These are phyloP conservation scores for Hypselothyrea guttata DNA, from an alignment of 2,888 invertebrate genomes.

Conservation along the genomic window DNA sequence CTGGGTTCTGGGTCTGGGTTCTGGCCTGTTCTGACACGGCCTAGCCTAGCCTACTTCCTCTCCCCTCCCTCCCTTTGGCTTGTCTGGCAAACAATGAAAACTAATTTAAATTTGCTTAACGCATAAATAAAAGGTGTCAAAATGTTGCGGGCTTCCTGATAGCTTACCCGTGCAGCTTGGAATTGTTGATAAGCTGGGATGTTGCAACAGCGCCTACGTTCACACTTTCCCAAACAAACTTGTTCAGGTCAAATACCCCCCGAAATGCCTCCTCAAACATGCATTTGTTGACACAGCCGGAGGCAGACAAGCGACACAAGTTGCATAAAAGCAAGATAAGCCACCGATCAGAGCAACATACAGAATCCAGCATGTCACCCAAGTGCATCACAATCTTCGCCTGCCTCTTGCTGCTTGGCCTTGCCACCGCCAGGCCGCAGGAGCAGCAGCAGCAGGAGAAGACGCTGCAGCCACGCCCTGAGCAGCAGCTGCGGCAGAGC, in stretches of 20 bases:
- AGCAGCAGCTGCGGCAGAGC: slow-evolving; percentile 14
- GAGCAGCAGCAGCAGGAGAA: slow-evolving; percentile 23
- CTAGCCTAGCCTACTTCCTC: too few species aligned
- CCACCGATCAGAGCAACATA: slow-evolving; percentile 39
- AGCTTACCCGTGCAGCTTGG: slow-evolving; percentile 35
- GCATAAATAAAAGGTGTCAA: slow-evolving; percentile 70
- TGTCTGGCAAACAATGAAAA: slow-evolving; percentile 67
- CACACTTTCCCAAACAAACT: slow-evolving; percentile 31
- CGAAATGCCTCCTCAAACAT: too few species aligned
- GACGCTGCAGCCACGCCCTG: slow-evolving; percentile 32
- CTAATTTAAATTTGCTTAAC: slow-evolving; percentile 75
- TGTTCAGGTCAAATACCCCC: slow-evolving; percentile 36
- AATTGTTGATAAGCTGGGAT: slow-evolving; percentile 33
- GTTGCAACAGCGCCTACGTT: slow-evolving; percentile 37
- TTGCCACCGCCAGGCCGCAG: slow-evolving; percentile 27
- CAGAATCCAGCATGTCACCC: slow-evolving; percentile 42
- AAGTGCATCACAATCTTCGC: slow-evolving; percentile 48
- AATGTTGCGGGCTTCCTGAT: slow-evolving; percentile 53
- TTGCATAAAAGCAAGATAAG: slow-evolving; percentile 46
- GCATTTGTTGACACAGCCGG: slow-evolving; percentile 51
- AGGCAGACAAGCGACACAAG: slow-evolving; percentile 1
- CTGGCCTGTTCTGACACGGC: neutral
- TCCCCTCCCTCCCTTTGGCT: slow-evolving; percentile 6
- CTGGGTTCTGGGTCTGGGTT: slow-evolving; percentile 23
- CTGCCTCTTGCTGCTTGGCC: slow-evolving; percentile 41